A percentile compares a stretch with the other conserved stretches of the same genome.
These are phyloP conservation scores for Procavia capensis DNA, from an alignment of 2,113 vertebrate species.

Conservation along the genomic window DNA sequence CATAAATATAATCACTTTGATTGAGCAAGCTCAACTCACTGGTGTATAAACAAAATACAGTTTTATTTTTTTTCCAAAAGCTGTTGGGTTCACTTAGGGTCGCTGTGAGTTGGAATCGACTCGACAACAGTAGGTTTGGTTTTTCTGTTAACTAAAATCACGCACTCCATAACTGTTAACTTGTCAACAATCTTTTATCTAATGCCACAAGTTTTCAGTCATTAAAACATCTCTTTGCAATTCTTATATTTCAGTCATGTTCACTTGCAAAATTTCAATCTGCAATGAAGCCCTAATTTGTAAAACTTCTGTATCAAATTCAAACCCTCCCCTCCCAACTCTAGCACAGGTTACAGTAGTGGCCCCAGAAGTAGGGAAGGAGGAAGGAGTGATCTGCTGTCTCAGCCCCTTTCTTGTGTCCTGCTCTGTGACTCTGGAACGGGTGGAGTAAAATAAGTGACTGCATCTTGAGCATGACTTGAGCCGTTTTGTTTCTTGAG, in stretches of 20 bases:
- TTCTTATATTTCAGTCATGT: neutral
- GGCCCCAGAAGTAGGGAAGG: neutral
- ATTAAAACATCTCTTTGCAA: neutral
- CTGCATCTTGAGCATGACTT: no score
- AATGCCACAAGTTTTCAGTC: neutral
- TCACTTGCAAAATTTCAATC: neutral
- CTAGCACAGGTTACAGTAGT: neutral
- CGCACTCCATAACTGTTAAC: neutral
- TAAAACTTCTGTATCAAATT: neutral
- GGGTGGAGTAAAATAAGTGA: no score
- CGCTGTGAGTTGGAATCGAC: no score
- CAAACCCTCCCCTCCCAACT: no score
- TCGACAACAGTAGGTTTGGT: no score
- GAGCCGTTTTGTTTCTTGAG: no score
- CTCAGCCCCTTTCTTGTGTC: neutral
- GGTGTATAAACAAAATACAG: neutral
- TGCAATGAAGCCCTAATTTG: neutral
- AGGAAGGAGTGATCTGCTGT: neutral
- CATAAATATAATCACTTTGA: constrained; percentile 25
- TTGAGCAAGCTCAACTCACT: neutral
- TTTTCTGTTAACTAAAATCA: no score
- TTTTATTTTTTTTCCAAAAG: constrained; percentile 38
- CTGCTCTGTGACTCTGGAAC: neutral
- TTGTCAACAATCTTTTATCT: neutral
- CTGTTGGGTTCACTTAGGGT: no score